Evolutionary conservation across 2,888 invertebrate genomes (phyloP).

Genomic region (Noctuana brunneofusca): DNA sequence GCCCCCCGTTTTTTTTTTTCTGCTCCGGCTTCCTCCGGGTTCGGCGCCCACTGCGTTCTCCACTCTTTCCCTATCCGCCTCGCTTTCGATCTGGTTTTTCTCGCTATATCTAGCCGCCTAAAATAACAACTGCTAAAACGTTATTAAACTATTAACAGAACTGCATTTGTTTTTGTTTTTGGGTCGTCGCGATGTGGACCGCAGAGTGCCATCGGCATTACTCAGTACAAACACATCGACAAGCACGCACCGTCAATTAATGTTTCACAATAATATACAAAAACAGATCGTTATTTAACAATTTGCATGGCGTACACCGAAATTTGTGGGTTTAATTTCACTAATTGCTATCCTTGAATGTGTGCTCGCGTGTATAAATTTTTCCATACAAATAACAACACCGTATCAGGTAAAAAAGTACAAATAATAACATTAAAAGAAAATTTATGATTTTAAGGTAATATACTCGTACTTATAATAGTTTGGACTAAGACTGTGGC

Average conservation of each 20-base stretch:
- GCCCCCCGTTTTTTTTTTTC: no score
- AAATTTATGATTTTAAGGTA: no score
- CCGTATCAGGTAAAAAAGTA: not conserved
- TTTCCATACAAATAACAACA: slow-evolving; percentile 15
- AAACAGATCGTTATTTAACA: slow-evolving; percentile 49
- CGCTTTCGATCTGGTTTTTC: no score
- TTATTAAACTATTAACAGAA: not conserved
- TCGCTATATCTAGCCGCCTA: no score
- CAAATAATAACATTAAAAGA: no score
- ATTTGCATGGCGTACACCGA: slow-evolving; percentile 41
- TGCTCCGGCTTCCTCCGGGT: no score
- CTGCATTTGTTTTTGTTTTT: not conserved
- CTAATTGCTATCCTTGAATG: slow-evolving; percentile 43
- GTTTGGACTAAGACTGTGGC: no score
- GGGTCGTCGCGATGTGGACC: not conserved
- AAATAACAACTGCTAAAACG: not conserved
- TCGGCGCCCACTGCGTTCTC: no score
- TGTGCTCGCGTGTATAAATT: slow-evolving; percentile 34
- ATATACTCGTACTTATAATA: no score
- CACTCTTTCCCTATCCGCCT: no score
- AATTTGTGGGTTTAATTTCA: slow-evolving; percentile 46
- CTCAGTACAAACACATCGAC: slow-evolving; percentile 66
- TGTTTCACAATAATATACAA: slow-evolving; percentile 57
- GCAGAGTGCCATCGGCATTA: slow-evolving; percentile 1
- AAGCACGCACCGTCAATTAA: slow-evolving; percentile 62